Base-by-base conservation (phyloP, 2,113 vertebrate genomes). In the Prolemur simus region DNA sequence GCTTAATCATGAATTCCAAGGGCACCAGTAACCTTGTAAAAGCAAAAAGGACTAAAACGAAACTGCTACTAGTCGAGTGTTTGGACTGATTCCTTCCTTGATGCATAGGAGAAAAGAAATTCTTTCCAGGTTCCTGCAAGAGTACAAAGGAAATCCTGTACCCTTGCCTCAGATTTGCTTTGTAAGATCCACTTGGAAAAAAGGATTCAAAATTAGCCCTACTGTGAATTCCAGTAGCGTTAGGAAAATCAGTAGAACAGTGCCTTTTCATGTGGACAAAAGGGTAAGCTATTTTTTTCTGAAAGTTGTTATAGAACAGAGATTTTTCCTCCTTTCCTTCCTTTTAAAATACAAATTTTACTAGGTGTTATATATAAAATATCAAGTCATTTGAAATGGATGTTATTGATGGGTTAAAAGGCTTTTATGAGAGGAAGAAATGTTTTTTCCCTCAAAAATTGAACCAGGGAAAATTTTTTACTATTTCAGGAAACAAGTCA, bases 51-150 rank as follows among this genome's bases (percentile, higher is more conserved):
- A 94, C 93, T 91, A 81, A 63, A 93, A 74, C 83, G 73, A 85
- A 95, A 84, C 14, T 49, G 56, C 77, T 82, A 18, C 45, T 94
- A 83, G 81, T 54, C 7, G 64, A 42, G 39, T 73, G 52, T 94
- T 74, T 80, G 77, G 78, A 68, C 78, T 94, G 86, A 96, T 96
- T 77, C 96, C 94, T 58, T 90, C 66, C 58, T 95, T 92, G 94
- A 88, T 91, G 73, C 42, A 32, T n/a, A 91, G 56, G 71, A 94
- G 56, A 47, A 63, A 60, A 97, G 92, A 18, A 15, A 96, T 86
- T 94, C 91, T 78, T 91, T 85, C 83, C 64, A 89, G 56, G 27
- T 92, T 97, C 88, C 89, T 73, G 17, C 60, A 90, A 34, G 74
- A 92, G 39, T 78, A 69, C 82, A 91, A 74, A 89, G 93, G 93